phyloP scores from a whole-genome alignment of 2,888 invertebrate genomes.

The Pycnomerus fuliginosus region DNA sequence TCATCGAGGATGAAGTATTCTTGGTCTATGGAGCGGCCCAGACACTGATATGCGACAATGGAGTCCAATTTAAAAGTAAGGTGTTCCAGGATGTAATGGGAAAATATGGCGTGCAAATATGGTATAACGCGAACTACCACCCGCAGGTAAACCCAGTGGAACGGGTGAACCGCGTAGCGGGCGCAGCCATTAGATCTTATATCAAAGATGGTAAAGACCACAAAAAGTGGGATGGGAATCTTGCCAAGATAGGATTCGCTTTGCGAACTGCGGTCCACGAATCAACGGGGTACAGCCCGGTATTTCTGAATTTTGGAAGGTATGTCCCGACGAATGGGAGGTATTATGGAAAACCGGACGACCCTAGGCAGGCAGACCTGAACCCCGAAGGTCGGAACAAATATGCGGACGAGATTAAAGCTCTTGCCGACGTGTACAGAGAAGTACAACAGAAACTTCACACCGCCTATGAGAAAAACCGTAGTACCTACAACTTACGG shows the following conservation, averaged over 20 bases:
- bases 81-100: conserved; percentile 13
- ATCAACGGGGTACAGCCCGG: not conserved
- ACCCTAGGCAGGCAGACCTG: no score
- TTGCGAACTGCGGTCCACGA: conserved; percentile 1
- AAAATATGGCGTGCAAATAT: conserved; percentile 21
- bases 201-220: conserved; percentile 11
- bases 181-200: conserved; percentile 38
- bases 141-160: conserved; percentile 43
- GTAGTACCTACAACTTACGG: conserved; percentile 21
- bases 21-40: conserved; percentile 23
- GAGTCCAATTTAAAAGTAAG: conserved; percentile 16
- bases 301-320: conserved; percentile 1
- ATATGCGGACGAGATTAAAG: no score
- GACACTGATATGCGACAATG: conserved; percentile 27
- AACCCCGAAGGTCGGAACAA: not conserved
- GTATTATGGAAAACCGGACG: not conserved
- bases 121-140: conserved; percentile 34
- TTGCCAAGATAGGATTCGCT: not conserved
- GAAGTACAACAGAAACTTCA: not conserved
- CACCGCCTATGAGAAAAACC: not conserved
- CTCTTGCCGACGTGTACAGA: not conserved
- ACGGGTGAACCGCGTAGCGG: no score
- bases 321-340: not conserved
- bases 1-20: conserved; percentile 14
- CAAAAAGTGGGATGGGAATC: not conserved